Evolutionary conservation across 2,113 vertebrate species (phyloP).

Genomic region (Rostratula benghalensis): DNA sequence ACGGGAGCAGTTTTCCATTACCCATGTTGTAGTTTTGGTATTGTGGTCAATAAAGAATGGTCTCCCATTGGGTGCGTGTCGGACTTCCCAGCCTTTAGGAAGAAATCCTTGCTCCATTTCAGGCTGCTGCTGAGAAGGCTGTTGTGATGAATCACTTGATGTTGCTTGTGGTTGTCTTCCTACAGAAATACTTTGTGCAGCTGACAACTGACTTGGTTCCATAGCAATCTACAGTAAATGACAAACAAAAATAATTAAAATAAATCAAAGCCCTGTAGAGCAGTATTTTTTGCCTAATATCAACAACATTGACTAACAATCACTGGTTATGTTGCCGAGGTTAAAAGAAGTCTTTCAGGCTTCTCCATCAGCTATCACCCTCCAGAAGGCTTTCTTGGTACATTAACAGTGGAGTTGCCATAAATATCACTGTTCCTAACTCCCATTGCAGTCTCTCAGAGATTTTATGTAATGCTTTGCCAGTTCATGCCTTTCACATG

Average conservation of each 20-base stretch:
- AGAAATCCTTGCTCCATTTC: conserved; percentile 79
- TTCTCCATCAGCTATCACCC: not conserved
- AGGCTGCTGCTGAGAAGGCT: conserved; percentile 58
- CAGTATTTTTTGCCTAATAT: not conserved
- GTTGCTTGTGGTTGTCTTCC: conserved; percentile 58
- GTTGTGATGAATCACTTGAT: conserved; percentile 68
- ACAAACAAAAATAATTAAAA: not conserved
- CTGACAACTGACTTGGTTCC: conserved; percentile 66
- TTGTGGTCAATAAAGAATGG: conserved; percentile 96
- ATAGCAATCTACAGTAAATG: conserved; percentile 65
- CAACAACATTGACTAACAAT: not conserved
- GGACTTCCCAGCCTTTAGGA: conserved; percentile 91
- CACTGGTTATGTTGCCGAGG: not conserved
- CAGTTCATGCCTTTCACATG: rapidly evolving
- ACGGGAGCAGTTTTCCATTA: conserved; percentile 45
- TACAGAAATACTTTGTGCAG: conserved; percentile 53
- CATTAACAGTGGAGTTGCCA: not conserved
- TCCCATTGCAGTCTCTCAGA: not conserved
- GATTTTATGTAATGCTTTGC: not conserved
- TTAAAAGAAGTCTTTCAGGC: not conserved
- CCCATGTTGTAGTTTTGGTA: conserved; percentile 95
- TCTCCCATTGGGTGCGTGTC: conserved; percentile 87
- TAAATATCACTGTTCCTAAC: not conserved
- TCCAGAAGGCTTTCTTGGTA: not conserved
- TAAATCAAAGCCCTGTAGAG: not conserved